Conservation (phyloP, 2,888 invertebrate genomes). For the Caenorhabditis virilis region DNA sequence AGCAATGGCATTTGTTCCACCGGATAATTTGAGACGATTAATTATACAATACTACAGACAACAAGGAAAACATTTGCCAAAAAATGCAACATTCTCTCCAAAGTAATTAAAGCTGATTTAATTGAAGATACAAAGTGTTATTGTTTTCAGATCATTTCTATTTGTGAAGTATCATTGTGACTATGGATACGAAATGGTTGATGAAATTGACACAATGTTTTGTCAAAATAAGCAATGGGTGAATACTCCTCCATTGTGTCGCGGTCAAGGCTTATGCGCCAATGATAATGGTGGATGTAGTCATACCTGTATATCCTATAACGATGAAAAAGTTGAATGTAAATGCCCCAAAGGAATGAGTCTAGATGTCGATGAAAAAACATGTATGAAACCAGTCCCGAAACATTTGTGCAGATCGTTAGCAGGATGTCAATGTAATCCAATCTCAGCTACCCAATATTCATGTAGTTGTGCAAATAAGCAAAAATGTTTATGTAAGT, state of each 20-base stretch:
- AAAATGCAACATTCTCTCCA: constrained; percentile 49
- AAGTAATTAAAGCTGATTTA: constrained; percentile 5
- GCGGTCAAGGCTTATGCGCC: constrained; percentile 63
- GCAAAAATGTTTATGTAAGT: constrained; percentile 60
- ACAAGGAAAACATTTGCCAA: constrained; percentile 59
- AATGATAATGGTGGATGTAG: constrained; percentile 66
- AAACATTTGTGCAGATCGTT: constrained; percentile 64
- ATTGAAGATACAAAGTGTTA: not conserved
- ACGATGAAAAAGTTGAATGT: constrained; percentile 63
- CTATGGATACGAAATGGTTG: constrained; percentile 65
- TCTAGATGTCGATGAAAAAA: constrained; percentile 59
- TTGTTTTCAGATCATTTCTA: constrained; percentile 53
- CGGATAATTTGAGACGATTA: constrained; percentile 64
- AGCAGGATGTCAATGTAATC: constrained; percentile 61
- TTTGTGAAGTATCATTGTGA: constrained; percentile 68
- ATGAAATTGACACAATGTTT: constrained; percentile 67
- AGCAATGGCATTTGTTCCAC: constrained; percentile 68
- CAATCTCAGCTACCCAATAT: constrained; percentile 61
- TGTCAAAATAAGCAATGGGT: constrained; percentile 66
- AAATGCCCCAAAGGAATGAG: constrained; percentile 65
- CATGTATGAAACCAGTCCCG: constrained; percentile 65
- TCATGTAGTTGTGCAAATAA: constrained; percentile 60
- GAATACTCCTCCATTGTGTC: constrained; percentile 59
- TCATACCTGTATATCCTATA: constrained; percentile 62
- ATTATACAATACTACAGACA: constrained; percentile 67